Evolutionary conservation across 1,140 invertebrate genomes (phyloP).

Genomic region (Rhagoletis zephyria): DNA sequence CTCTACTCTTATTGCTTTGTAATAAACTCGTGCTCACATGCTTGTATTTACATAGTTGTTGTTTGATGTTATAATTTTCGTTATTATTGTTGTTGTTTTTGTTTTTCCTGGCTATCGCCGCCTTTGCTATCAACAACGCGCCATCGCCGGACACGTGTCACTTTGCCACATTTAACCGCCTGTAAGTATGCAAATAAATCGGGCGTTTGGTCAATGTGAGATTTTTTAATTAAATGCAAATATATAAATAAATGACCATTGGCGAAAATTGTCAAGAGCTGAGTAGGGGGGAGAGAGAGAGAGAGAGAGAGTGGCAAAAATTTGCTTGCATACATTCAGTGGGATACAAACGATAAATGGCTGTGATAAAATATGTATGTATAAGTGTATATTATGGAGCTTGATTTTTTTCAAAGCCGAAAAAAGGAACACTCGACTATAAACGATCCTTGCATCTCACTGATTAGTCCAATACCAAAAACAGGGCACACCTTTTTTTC

Average conservation of each 20-base stretch:
- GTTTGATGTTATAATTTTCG: slow-evolving; percentile 47
- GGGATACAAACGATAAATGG: no score
- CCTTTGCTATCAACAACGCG: neutral
- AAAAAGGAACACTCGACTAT: no score
- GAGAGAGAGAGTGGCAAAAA: no score
- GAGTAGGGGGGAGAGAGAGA: no score
- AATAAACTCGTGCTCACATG: slow-evolving; percentile 3
- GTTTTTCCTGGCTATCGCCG: neutral
- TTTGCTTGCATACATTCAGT: no score
- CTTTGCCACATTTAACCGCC: slow-evolving; percentile 43
- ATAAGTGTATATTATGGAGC: no score
- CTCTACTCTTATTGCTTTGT: slow-evolving; percentile 21
- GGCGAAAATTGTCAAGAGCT: neutral
- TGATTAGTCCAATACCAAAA: no score
- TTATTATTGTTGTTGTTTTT: slow-evolving; percentile 16
- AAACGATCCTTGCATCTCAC: no score
- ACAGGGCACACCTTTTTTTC: no score
- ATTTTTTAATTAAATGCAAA: slow-evolving; percentile 53
- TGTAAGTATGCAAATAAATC: slow-evolving; percentile 50
- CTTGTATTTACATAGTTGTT: slow-evolving; percentile 28
- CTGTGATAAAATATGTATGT: no score
- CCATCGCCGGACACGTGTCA: slow-evolving; percentile 23
- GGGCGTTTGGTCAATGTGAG: slow-evolving; percentile 15
- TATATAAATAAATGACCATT: slow-evolving; percentile 51
- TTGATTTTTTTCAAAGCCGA: no score